Evolutionary conservation across 2,113 vertebrate species (phyloP), one percentile per base, ranked within the genome.

Genomic region (Stomatorhinus ivindoensis): DNA sequence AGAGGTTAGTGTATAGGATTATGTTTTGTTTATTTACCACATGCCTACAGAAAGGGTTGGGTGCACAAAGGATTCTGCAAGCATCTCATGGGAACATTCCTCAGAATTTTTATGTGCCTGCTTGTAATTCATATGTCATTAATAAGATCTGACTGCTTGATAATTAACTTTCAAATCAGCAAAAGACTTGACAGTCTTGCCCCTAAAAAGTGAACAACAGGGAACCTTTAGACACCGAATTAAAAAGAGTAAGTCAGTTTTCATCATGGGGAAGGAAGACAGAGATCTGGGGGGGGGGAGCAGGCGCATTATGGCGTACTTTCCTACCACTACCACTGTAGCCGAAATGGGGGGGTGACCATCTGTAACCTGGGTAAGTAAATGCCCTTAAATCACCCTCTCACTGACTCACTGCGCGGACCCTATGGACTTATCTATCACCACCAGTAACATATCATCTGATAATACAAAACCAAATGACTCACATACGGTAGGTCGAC

Each of bases 111-210:
- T 87, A 53, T 31, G 31, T 53, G 11, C n/a, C 82, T 47, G 6
- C 85, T 87, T 31, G 27, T 55, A 53, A 87, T 35, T 9, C 15
- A 53, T 27, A 47, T 86, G n/a, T 55, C 50, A 10, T 87, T 87
- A 87, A 87, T 87, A 35, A 53, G 13, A 21, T 55, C 48, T 5
- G 48, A 55, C 87, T 2, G 92, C 91, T 94, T 92, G 93, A 95
- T 95, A 94, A 93, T 94, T 93, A 91, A 93, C 94, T 94, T 93
- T 90, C 91, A 73, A n/a, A 89, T 92, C 44, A 82, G 88, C 89
- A 89, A 91, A 88, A 89, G 91, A 86, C 21, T 89, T 39, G n/a
- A 73, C 47, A 80, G 61, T 27, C 85, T 73, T 53, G n/a, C 89
- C 88, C 93, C 92, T 92, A 93, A 92, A 94, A 91, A 90, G 90